These are phyloP conservation scores for Paragorgia papillata DNA, from an alignment of 92 coral and sea anemone genomes.

Conservation along the genomic window DNA sequence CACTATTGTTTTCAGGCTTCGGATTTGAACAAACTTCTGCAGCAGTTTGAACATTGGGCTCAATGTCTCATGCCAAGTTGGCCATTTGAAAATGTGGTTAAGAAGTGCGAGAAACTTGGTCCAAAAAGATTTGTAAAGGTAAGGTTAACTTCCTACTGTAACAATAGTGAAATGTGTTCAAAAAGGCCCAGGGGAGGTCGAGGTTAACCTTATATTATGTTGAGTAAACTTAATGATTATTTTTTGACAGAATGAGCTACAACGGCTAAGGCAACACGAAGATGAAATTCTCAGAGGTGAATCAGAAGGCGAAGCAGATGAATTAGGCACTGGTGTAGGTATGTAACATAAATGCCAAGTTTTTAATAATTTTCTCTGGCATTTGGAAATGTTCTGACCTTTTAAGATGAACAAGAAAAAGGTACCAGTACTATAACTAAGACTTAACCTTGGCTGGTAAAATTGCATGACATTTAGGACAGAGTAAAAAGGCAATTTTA, in stretches of 20 bases:
- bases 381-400: too few species aligned
- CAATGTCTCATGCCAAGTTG: conserved; percentile 93
- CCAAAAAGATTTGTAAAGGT: conserved; percentile 90
- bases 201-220: too few species aligned
- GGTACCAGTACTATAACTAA: too few species aligned
- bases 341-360: neutral
- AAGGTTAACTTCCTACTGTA: neutral
- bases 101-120: conserved; percentile 83
- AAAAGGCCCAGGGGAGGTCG: too few species aligned
- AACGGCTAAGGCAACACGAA: conserved; percentile 79
- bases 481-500: too few species aligned
- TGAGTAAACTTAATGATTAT: too few species aligned
- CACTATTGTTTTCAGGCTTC: conserved; percentile 66
- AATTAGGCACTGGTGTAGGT: conserved; percentile 67
- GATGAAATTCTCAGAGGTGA: conserved; percentile 63
- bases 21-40: conserved; percentile 79
- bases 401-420: too few species aligned
- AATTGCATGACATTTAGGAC: too few species aligned
- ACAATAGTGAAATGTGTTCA: neutral
- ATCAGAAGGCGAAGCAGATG: conserved; percentile 59
- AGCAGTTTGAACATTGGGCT: conserved; percentile 96
- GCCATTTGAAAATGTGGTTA: conserved; percentile 86
- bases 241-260: conserved; percentile 80
- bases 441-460: too few species aligned
- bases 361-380: too few species aligned